These are phyloP conservation scores for Copidosoma aretas DNA, from an alignment of 2,888 invertebrate genomes.

Conservation along the genomic window DNA sequence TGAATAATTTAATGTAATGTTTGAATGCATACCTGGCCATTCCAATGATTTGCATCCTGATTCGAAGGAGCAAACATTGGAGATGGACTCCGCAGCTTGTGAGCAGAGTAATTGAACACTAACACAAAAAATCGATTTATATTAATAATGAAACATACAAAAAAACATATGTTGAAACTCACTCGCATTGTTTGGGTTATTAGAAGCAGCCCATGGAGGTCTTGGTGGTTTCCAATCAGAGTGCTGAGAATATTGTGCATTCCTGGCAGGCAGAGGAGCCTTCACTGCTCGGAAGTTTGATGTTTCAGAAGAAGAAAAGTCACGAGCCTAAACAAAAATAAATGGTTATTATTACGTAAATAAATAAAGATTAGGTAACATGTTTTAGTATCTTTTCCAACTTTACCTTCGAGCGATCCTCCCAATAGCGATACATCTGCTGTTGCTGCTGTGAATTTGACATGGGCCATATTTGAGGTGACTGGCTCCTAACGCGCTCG, in stretches of 20 bases:
- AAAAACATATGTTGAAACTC: slow-evolving; percentile 2
- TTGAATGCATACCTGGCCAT: slow-evolving; percentile 48
- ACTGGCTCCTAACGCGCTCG: slow-evolving; percentile 53
- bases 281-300: slow-evolving; percentile 28
- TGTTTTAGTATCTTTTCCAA: not conserved
- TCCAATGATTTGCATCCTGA: slow-evolving; percentile 53
- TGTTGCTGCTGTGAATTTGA: slow-evolving; percentile 33
- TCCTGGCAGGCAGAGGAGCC: slow-evolving; percentile 18
- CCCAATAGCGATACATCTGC: slow-evolving; percentile 33
- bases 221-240: slow-evolving; percentile 49
- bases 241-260: slow-evolving; percentile 45
- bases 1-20: slow-evolving; percentile 8
- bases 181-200: slow-evolving; percentile 46
- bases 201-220: slow-evolving; percentile 46
- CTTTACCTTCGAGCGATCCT: slow-evolving; percentile 39
- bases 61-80: slow-evolving; percentile 52
- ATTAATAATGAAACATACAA: not conserved
- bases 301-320: slow-evolving; percentile 28
- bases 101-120: slow-evolving; percentile 48
- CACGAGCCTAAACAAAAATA: slow-evolving; percentile 16
- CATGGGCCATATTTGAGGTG: slow-evolving; percentile 47
- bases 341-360: not conserved
- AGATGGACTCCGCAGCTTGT: slow-evolving; percentile 57
- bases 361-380: not conserved
- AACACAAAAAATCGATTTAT: slow-evolving; percentile 15